Conservation (phyloP, 2,113 vertebrate genomes). For the Plecturocebus donacophilus region DNA sequence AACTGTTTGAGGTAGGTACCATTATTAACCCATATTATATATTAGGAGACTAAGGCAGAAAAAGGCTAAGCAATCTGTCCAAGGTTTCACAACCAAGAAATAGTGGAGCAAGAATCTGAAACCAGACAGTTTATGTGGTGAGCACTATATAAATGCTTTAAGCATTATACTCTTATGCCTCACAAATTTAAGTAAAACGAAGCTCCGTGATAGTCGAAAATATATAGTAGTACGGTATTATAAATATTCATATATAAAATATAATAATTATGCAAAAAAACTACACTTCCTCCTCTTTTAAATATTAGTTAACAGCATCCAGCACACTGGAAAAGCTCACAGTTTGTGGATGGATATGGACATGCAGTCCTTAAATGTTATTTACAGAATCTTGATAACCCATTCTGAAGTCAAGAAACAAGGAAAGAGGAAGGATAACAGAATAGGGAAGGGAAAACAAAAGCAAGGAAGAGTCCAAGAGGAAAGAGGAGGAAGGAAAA, state of each 20-base stretch:
- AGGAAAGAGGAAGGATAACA: neutral
- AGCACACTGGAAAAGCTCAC: neutral
- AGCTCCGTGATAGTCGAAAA: neutral
- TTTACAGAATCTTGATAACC: neutral
- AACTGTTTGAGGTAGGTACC: neutral
- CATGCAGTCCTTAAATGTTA: neutral
- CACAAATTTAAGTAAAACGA: neutral
- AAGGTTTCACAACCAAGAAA: neutral
- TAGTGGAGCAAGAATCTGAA: neutral
- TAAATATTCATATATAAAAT: neutral
- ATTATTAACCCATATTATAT: neutral
- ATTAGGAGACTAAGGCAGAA: neutral
- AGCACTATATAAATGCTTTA: neutral
- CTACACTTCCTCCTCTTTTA: neutral
- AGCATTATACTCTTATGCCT: neutral
- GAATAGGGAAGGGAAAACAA: neutral
- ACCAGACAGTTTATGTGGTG: neutral
- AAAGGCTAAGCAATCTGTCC: neutral
- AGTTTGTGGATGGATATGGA: neutral
- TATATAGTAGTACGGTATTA: neutral
- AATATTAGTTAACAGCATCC: neutral
- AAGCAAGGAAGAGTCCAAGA: neutral
- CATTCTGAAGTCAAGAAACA: conserved; percentile 15
- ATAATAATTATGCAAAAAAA: neutral
- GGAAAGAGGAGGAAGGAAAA: neutral